A percentile compares a stretch with the other conserved stretches of the same genome.
Evolutionary conservation across 2,113 vertebrate species (phyloP).

Genomic region (Melierax canorus): DNA sequence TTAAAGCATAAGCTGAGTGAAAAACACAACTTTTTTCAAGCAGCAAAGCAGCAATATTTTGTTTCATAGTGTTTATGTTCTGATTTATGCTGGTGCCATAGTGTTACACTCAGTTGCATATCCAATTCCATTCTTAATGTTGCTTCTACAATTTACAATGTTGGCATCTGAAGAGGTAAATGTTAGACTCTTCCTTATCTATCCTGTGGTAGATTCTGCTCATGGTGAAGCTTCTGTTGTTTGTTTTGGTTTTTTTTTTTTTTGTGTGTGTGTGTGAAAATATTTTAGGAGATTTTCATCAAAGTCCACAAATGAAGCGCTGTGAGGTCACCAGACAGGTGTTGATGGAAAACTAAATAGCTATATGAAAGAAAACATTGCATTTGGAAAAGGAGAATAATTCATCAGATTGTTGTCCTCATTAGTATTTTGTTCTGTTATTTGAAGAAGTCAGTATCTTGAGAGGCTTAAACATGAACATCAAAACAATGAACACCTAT

Average conservation of each 20-base stretch:
- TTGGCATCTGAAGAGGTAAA: not conserved
- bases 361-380: not conserved
- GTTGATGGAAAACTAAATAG: not conserved
- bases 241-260: not conserved
- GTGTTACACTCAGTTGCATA: not conserved
- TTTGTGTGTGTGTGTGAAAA: not conserved
- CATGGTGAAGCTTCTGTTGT: not conserved
- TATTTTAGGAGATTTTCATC: not conserved
- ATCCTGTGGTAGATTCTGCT: not conserved
- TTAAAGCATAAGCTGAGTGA: not conserved
- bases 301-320: not conserved
- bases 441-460: not conserved
- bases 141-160: not conserved
- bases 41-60: not conserved
- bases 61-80: not conserved
- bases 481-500: not conserved
- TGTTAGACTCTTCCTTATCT: not conserved
- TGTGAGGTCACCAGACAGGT: not conserved
- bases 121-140: not conserved
- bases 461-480: not conserved
- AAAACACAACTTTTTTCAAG: not conserved
- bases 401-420: not conserved
- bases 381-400: not conserved
- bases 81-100: conserved; percentile 21
- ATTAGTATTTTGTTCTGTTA: not conserved